Evolutionary conservation across 2,888 invertebrate species (phyloP).

Genomic region (Gymnoscelis rufifasciata): DNA sequence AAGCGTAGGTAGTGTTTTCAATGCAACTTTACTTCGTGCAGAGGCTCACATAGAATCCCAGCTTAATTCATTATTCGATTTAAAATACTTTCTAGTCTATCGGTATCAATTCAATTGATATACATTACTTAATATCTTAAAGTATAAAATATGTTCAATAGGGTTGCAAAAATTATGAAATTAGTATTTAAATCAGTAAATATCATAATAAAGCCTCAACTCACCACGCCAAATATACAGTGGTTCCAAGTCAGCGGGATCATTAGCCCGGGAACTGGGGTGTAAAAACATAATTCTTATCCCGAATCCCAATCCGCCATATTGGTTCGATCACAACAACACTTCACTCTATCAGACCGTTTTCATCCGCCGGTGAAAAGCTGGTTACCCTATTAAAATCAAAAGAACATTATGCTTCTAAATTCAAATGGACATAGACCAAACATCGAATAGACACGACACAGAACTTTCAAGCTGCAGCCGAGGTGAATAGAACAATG

Average conservation of each 20-base stretch:
- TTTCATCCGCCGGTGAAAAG: constrained; percentile 26
- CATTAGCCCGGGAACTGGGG: constrained; percentile 67
- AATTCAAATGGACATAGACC: constrained; percentile 17
- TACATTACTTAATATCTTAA: too few species aligned
- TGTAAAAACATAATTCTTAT: constrained; percentile 72
- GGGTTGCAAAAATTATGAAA: too few species aligned
- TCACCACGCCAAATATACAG: constrained; percentile 71
- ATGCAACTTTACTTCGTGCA: background rate
- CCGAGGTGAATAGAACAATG: constrained; percentile 39
- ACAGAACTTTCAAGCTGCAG: constrained; percentile 43
- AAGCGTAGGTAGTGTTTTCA: constrained; percentile 7
- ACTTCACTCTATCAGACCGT: constrained; percentile 42
- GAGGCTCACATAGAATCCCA: background rate
- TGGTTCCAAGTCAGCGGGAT: constrained; percentile 68
- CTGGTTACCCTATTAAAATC: constrained; percentile 35
- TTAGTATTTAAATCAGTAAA: too few species aligned
- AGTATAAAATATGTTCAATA: too few species aligned
- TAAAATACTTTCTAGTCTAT: too few species aligned
- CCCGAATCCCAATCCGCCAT: constrained; percentile 72
- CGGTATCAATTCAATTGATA: too few species aligned
- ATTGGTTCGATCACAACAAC: constrained; percentile 51
- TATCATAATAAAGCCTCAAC: constrained; percentile 30
- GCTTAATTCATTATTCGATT: too few species aligned
- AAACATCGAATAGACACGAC: constrained; percentile 27
- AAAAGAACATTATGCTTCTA: constrained; percentile 25